Percentiles rank a stretch among this genome's conserved stretches.
Conservation (phyloP, 37 sponge, comb jelly and placozoan species). For the Axinella damicornis region DNA sequence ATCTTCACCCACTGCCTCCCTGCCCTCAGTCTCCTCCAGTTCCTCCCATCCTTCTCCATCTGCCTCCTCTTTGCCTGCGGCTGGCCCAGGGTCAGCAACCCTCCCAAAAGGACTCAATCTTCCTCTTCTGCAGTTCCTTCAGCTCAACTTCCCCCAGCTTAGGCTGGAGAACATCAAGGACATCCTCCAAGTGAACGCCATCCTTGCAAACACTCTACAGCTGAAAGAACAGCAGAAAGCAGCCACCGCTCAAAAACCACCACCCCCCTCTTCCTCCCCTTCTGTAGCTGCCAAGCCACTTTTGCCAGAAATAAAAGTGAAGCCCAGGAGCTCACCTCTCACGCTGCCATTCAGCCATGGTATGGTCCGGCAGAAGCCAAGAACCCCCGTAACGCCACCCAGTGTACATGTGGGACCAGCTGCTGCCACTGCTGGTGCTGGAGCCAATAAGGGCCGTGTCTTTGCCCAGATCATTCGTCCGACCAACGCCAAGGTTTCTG, state of each 20-base stretch:
- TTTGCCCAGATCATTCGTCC: conserved; percentile 38
- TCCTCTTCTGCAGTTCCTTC: conserved; percentile 53
- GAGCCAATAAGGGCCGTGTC: conserved; percentile 8
- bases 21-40: no score
- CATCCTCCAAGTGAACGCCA: conserved; percentile 27
- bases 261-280: no score
- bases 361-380: no score
- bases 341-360: no score
- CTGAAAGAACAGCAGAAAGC: conserved; percentile 9
- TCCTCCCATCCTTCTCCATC: background rate
- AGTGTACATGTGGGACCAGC: no score
- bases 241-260: background rate
- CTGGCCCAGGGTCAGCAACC: background rate
- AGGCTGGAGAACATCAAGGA: conserved; percentile 30
- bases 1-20: no score
- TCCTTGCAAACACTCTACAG: conserved; percentile 24
- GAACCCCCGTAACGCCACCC: no score
- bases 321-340: no score
- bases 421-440: no score
- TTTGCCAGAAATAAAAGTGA: no score
- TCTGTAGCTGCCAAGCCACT: no score
- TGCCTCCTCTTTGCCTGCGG: background rate
- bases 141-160: conserved; percentile 43
- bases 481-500: background rate
- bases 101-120: conserved; percentile 40